These are phyloP conservation scores for Candoia aspera DNA, from an alignment of 2,113 vertebrate species.

Conservation along the genomic window DNA sequence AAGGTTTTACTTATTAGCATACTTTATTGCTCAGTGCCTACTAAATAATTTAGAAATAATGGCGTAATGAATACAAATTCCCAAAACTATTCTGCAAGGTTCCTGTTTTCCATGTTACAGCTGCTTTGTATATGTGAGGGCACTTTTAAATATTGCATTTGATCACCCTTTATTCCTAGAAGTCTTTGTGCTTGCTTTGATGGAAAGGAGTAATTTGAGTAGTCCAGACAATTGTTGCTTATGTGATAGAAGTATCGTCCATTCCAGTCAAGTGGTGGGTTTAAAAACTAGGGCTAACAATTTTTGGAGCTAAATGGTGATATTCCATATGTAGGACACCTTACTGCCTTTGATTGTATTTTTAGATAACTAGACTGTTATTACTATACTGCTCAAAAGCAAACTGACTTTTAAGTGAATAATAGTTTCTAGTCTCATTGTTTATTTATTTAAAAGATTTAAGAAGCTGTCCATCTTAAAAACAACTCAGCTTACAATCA, in stretches of 20 bases:
- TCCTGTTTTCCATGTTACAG: neutral
- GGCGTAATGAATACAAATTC: neutral
- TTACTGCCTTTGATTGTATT: too few species aligned
- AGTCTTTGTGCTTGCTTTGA: neutral
- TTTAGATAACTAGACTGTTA: neutral
- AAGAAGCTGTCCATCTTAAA: neutral
- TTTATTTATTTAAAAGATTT: neutral
- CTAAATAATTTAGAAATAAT: neutral
- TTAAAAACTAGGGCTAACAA: neutral
- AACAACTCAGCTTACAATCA: neutral
- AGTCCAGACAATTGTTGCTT: neutral
- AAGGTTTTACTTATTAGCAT: neutral
- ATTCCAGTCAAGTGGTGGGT: too few species aligned
- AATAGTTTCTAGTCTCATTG: neutral
- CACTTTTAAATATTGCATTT: neutral
- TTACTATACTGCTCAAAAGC: neutral
- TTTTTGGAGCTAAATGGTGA: neutral
- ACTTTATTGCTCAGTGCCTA: neutral
- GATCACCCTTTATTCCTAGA: neutral
- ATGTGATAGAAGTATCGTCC: neutral
- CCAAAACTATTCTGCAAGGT: neutral
- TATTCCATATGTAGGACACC: neutral
- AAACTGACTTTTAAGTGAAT: constrained; percentile 4
- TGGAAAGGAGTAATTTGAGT: neutral
- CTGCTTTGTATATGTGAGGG: neutral